phyloP scores from a whole-genome alignment of 2,113 vertebrate genomes.

The Bufo bufo region DNA sequence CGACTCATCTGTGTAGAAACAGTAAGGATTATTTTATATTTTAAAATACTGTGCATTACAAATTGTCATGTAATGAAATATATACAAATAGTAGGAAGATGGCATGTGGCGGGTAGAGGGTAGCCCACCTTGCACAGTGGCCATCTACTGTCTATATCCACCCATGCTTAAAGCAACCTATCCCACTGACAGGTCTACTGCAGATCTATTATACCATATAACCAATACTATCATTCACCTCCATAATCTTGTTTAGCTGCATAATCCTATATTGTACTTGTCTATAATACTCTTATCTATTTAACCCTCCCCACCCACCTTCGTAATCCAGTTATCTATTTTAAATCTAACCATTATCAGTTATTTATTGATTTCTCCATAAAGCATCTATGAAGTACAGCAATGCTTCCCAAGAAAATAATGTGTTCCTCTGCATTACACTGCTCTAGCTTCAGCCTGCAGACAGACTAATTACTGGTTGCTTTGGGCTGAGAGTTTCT shows the following conservation, averaged over 20 bases:
- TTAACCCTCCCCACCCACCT: slow-evolving; percentile 49
- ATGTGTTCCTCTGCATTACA: slow-evolving; percentile 36
- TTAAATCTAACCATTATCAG: slow-evolving; percentile 56
- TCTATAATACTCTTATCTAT: slow-evolving; percentile 58
- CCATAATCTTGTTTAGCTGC: slow-evolving; percentile 49
- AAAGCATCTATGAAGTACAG: slow-evolving; percentile 48
- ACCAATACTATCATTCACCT: slow-evolving; percentile 50
- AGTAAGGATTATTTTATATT: too few species aligned
- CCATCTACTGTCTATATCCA: too few species aligned
- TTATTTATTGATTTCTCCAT: slow-evolving; percentile 55
- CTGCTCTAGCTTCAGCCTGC: neutral
- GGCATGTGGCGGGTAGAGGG: too few species aligned
- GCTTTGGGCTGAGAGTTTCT: neutral
- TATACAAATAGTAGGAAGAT: too few species aligned
- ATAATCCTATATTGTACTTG: slow-evolving; percentile 58
- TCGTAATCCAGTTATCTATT: slow-evolving; percentile 58
- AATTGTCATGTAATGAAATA: too few species aligned
- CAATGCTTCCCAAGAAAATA: slow-evolving; percentile 43
- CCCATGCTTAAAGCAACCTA: neutral
- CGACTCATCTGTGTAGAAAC: too few species aligned
- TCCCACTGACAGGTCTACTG: neutral
- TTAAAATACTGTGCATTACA: too few species aligned
- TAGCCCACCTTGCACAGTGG: too few species aligned
- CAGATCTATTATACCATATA: neutral
- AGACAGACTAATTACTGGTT: slow-evolving; percentile 20